phyloP scores from a whole-genome alignment of 2,113 vertebrate genomes.

The Parotia lawesii region DNA sequence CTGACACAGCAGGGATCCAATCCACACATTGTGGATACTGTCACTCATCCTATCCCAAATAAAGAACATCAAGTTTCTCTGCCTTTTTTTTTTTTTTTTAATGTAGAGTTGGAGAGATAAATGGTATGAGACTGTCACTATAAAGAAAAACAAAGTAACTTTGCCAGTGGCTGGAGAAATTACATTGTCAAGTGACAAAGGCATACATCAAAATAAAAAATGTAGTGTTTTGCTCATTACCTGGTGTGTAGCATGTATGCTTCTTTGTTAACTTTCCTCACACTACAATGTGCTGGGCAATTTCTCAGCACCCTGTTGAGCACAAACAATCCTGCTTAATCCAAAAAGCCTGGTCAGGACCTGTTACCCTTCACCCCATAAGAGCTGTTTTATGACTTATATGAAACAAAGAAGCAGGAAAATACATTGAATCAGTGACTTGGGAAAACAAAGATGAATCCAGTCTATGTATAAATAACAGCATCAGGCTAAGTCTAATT shows the following conservation, averaged over 20 bases:
- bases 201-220: conserved; percentile 28
- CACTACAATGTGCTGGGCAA: background rate
- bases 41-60: background rate
- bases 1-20: background rate
- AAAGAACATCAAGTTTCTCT: background rate
- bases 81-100: too few relatives aligned
- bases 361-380: background rate
- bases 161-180: background rate
- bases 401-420: background rate
- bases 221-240: background rate
- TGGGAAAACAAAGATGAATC: accelerated
- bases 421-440: background rate
- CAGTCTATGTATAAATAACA: background rate
- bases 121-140: background rate
- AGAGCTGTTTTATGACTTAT: background rate
- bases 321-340: background rate
- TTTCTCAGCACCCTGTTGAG: background rate
- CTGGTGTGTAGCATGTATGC: background rate
- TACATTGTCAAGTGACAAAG: conserved; percentile 10
- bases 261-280: background rate
- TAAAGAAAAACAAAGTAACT: background rate
- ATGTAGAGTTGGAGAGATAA: background rate
- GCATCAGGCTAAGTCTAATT: background rate
- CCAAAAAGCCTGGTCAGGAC: background rate
- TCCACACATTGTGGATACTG: background rate